Evolutionary conservation across 1,140 invertebrate genomes (phyloP).

Genomic region (Drosophila pectinifera): DNA sequence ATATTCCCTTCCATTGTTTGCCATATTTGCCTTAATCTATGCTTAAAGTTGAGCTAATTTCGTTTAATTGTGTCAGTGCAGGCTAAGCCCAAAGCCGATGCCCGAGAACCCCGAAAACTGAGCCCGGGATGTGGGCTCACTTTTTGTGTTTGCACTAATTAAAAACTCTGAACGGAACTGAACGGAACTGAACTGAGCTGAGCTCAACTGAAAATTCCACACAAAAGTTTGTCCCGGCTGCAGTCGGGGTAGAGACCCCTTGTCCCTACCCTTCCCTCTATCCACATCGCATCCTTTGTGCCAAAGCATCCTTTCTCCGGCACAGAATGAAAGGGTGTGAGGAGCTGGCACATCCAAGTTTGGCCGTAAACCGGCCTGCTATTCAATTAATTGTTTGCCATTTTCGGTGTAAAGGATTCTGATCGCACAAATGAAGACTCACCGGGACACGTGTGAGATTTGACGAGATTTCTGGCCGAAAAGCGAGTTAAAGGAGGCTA

Average conservation of each 20-base stretch:
- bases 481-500: not conserved
- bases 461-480: slow-evolving; percentile 33
- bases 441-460: slow-evolving; percentile 52
- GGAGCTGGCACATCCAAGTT: slow-evolving; percentile 36
- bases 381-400: slow-evolving; percentile 74
- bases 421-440: slow-evolving; percentile 26
- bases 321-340: slow-evolving; percentile 67
- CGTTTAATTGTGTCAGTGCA: slow-evolving; percentile 78
- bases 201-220: slow-evolving; percentile 18
- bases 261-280: slow-evolving; percentile 21
- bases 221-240: slow-evolving; percentile 36
- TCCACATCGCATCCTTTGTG: slow-evolving; percentile 26
- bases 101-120: slow-evolving; percentile 14
- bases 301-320: slow-evolving; percentile 42
- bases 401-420: slow-evolving; percentile 48
- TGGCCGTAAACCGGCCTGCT: not conserved
- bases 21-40: slow-evolving; percentile 75
- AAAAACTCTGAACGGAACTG: slow-evolving; percentile 43
- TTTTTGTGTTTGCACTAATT: slow-evolving; percentile 80
- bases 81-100: slow-evolving; percentile 46
- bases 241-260: too few species aligned
- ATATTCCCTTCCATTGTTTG: slow-evolving; percentile 26
- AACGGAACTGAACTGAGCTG: too few species aligned
- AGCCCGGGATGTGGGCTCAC: slow-evolving; percentile 46
- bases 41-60: slow-evolving; percentile 84